phyloP scores from a whole-genome alignment of 2,113 vertebrate genomes.

The Emydura subglobosa region DNA sequence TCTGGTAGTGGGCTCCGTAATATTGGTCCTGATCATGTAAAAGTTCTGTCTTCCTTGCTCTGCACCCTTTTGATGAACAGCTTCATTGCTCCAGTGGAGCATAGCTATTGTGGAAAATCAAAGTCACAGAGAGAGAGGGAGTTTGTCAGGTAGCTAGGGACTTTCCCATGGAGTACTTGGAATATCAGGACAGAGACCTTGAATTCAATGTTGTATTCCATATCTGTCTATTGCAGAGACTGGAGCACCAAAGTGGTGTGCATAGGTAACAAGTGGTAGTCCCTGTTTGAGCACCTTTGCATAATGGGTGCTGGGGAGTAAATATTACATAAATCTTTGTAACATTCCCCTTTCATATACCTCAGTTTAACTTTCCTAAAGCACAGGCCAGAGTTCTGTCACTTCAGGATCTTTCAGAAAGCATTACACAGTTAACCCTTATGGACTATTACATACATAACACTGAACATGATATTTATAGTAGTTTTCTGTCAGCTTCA shows the following conservation, averaged over 20 bases:
- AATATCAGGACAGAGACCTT: not conserved
- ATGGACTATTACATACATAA: not conserved
- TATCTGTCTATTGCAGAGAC: not conserved
- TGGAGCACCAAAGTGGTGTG: not conserved
- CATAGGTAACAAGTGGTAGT: not conserved
- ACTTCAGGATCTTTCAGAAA: not conserved
- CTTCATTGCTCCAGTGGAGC: rapidly evolving
- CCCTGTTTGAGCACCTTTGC: not conserved
- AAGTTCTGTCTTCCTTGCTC: not conserved
- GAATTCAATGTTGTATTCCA: not conserved
- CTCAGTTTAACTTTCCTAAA: not conserved
- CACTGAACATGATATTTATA: not conserved
- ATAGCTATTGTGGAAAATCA: not conserved
- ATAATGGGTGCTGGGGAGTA: not conserved
- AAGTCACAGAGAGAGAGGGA: not conserved
- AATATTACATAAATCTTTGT: not conserved
- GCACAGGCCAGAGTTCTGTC: rapidly evolving
- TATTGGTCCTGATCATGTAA: rapidly evolving
- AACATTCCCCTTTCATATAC: not conserved
- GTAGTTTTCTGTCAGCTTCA: not conserved
- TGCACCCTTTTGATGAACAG: not conserved
- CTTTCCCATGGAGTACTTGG: not conserved
- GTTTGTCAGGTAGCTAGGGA: not conserved
- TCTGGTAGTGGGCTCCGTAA: not conserved
- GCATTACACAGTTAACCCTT: not conserved